These are phyloP conservation scores for Hylyphantes graminicola DNA, from an alignment of 1,140 invertebrate genomes.

Conservation along the genomic window DNA sequence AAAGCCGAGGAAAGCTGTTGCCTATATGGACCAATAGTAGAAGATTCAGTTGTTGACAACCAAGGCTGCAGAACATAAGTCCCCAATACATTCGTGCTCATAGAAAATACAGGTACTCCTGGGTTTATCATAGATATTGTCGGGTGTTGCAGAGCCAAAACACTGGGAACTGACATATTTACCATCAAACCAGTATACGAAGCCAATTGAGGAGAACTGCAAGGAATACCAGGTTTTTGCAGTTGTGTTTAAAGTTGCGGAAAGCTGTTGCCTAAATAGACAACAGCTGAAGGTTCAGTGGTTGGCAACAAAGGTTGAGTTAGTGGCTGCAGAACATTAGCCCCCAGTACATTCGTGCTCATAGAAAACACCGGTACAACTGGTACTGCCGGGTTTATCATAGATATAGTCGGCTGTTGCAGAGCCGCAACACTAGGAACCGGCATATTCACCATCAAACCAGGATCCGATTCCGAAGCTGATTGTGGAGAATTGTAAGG, in stretches of 20 bases:
- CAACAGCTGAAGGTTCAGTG: conserved; percentile 5
- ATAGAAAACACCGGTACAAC: not conserved
- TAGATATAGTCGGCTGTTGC: too few relatives aligned
- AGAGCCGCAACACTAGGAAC: not conserved
- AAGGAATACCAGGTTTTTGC: not conserved
- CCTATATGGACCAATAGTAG: too few relatives aligned
- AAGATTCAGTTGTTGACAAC: conserved; percentile 7
- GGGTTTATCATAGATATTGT: too few relatives aligned
- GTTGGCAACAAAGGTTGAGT: not conserved
- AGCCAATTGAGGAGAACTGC: not conserved
- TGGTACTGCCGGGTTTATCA: too few relatives aligned
- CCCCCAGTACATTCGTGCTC: not conserved
- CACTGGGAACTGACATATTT: not conserved
- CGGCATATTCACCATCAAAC: not conserved
- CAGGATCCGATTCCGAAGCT: not conserved
- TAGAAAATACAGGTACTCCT: too few relatives aligned
- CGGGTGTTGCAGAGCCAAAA: not conserved
- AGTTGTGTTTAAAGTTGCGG: not conserved
- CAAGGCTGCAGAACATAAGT: not conserved
- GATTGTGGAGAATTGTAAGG: not conserved
- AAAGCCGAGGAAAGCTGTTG: too few relatives aligned
- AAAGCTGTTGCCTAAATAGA: not conserved
- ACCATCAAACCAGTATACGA: not conserved
- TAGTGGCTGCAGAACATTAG: not conserved
- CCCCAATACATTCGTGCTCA: not conserved